These are phyloP conservation scores for Holothuria leucospilota DNA, from an alignment of 53 echinoderm and acorn worm genomes.

Conservation along the genomic window DNA sequence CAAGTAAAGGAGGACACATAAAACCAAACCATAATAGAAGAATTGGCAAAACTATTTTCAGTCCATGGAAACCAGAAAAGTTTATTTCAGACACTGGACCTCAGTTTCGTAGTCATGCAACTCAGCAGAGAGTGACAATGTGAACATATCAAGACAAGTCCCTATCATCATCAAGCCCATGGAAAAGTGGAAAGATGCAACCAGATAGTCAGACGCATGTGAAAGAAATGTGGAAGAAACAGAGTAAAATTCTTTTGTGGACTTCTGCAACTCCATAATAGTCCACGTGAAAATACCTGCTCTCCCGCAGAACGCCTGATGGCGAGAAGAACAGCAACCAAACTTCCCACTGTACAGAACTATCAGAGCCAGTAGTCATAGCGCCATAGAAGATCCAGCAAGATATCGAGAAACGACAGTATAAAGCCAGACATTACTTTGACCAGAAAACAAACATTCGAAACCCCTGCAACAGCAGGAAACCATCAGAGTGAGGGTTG, in stretches of 20 bases:
- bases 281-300: background rate
- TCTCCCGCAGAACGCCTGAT: constrained; percentile 37
- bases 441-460: background rate
- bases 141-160: constrained; percentile 33
- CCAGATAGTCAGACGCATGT: constrained; percentile 30
- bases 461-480: constrained; percentile 3
- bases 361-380: constrained; percentile 2
- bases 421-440: no score
- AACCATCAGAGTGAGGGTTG: constrained; percentile 27
- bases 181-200: no score
- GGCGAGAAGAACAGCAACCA: constrained; percentile 41
- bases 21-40: constrained; percentile 29
- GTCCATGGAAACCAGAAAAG: constrained; percentile 38
- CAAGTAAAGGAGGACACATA: no score
- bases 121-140: constrained; percentile 18
- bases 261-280: constrained; percentile 23
- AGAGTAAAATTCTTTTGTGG: constrained; percentile 32
- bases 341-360: constrained; percentile 28
- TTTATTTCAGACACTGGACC: constrained; percentile 46
- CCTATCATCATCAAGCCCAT: no score
- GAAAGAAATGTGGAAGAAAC: constrained; percentile 35
- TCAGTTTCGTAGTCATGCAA: constrained; percentile 33
- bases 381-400: background rate
- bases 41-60: no score
- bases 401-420: no score